A percentile compares a stretch with the other conserved stretches of the same genome.
These are phyloP conservation scores for Serilophus lunatus DNA, from an alignment of 2,113 vertebrate genomes.

Conservation along the genomic window DNA sequence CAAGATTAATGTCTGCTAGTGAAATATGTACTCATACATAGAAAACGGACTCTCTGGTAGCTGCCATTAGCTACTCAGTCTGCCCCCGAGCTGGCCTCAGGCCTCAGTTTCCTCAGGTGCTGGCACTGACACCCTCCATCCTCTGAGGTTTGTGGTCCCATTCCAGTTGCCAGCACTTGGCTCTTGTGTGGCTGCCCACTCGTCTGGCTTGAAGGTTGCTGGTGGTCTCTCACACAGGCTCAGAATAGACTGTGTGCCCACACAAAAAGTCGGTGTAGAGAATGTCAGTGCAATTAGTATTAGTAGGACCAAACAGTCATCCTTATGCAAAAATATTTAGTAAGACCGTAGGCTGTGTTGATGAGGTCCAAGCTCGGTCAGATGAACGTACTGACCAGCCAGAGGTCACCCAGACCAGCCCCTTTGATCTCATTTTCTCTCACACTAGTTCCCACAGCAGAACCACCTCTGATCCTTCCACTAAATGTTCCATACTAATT, in stretches of 20 bases:
- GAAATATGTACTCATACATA: neutral
- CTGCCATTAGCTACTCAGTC: neutral
- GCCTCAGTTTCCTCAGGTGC: neutral
- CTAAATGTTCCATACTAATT: neutral
- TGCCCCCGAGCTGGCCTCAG: neutral
- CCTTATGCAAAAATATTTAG: neutral
- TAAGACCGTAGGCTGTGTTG: neutral
- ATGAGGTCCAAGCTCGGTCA: neutral
- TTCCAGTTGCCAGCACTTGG: fast-evolving
- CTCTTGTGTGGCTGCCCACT: neutral
- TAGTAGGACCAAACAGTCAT: neutral
- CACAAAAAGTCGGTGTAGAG: neutral
- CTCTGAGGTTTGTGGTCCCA: fast-evolving
- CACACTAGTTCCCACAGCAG: neutral
- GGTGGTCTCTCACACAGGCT: neutral
- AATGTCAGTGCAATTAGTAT: neutral
- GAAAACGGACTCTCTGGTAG: neutral
- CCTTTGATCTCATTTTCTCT: neutral
- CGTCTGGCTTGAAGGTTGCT: neutral
- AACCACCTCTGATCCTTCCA: neutral
- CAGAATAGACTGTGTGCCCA: neutral
- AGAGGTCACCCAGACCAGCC: neutral
- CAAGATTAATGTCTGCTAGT: fast-evolving
- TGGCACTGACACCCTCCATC: neutral
- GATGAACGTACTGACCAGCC: neutral